Base-by-base conservation (phyloP, 2,797 vertebrate genomes). In the Cyprinella venusta region DNA sequence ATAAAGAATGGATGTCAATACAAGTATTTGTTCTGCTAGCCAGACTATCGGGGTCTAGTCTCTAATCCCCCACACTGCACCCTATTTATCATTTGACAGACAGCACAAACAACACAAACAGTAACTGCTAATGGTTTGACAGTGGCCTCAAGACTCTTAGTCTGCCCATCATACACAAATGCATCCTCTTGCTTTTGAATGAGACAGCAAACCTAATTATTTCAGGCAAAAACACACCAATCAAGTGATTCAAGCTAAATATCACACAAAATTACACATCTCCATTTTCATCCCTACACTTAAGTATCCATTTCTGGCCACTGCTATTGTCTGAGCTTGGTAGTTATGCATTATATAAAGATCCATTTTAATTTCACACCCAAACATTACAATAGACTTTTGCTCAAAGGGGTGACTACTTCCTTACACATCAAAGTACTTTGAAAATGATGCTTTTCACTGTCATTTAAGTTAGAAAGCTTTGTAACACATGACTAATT, bases 181-280 rank as follows among this genome's bases (percentile, higher is more conserved):
- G 64, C 7, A 80, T 84, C 61, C 38, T 26, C 8, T 72, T 80
- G 48, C 26, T 59, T 83, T 79, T 72, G 69, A 87, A 76, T 79
- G 76, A 80, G 16, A 59, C 63, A 52, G 56, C 36, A 67, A 45
- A 61, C 61, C 75, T 83, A 50, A 83, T 84, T 79, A 87, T 86
- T 79, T 69, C 42, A 26, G 42, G 61, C 76, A 59, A 84, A 84
- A 84, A 84, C 68, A 77, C 36, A 86, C 61, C 68, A 86, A 86
- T 87, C 77, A 82, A 82, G 61, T 75, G 33, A 76, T 67, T 67
- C 61, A 77, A 59, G 64, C 82, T 69, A 85, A 85, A 79, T 84
- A 85, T 85, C 81, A 68, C 75, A 77, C 67, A 77, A 82, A 89
- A 88, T 88, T 89, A 87, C 70, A 88, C n/a, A 80, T 79, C 82